phyloP scores from a whole-genome alignment of 2,888 invertebrate species.

The Drosophila melanosoma region DNA sequence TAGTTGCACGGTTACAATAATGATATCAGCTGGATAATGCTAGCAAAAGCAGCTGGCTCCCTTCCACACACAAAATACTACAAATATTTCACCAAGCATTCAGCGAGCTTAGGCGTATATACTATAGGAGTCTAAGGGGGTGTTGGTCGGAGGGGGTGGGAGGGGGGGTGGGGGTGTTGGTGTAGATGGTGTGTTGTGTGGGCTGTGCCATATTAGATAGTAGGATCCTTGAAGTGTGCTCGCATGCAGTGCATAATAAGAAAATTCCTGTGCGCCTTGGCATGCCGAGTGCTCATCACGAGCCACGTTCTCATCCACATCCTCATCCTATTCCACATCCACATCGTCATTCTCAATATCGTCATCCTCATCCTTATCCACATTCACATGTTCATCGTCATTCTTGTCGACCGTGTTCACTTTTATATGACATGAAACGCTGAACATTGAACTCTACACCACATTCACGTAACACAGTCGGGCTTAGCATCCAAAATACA shows the following conservation, averaged over 20 bases:
- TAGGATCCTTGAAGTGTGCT: constrained; percentile 35
- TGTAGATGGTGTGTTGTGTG: not conserved
- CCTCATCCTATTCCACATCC: constrained; percentile 10
- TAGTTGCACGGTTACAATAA: constrained; percentile 57
- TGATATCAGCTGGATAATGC: constrained; percentile 56
- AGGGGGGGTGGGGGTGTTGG: not conserved
- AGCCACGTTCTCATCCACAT: not conserved
- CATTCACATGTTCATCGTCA: constrained; percentile 28
- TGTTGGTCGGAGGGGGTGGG: not conserved
- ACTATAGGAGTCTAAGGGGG: not conserved
- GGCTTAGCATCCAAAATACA: constrained; percentile 5
- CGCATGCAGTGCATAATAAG: constrained; percentile 72
- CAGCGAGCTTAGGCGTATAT: not conserved
- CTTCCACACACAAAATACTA: constrained; percentile 29
- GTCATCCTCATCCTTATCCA: constrained; percentile 13
- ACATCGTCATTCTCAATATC: constrained; percentile 22
- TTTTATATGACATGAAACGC: constrained; percentile 38
- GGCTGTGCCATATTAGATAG: not conserved
- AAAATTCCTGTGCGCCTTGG: constrained; percentile 73
- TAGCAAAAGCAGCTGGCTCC: constrained; percentile 18
- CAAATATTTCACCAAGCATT: constrained; percentile 32
- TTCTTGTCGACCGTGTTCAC: constrained; percentile 33
- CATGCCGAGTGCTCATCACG: constrained; percentile 58
- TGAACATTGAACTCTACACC: constrained; percentile 31
- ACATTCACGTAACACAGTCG: constrained; percentile 37